A percentile compares a stretch with the other conserved stretches of the same genome.
Evolutionary conservation across 1,140 invertebrate species (phyloP).

Genomic region (Rhopalosiphum maidis): DNA sequence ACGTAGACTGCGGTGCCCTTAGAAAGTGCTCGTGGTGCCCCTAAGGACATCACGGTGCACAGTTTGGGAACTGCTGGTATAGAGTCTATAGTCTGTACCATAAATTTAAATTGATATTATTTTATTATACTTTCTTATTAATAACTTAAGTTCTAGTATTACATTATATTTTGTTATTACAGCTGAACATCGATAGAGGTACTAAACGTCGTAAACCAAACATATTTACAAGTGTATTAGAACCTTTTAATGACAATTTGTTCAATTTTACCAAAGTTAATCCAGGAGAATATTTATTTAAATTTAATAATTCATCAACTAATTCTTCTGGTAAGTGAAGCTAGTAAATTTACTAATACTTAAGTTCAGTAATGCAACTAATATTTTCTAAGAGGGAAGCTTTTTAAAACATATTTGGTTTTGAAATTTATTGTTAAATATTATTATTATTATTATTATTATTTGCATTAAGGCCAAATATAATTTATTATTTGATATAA

Average conservation of each 20-base stretch:
- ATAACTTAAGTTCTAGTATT: background rate
- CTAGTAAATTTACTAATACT: background rate
- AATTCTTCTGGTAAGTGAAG: constrained; percentile 3
- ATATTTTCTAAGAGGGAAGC: background rate
- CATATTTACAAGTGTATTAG: constrained; percentile 66
- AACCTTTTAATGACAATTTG: constrained; percentile 68
- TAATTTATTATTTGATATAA: background rate
- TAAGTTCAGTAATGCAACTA: background rate
- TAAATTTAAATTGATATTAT: background rate
- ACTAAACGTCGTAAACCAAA: constrained; percentile 70
- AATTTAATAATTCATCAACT: constrained; percentile 64
- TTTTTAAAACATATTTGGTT: background rate
- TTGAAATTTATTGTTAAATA: background rate
- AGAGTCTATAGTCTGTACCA: background rate
- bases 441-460: background rate
- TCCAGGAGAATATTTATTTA: constrained; percentile 68
- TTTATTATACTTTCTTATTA: background rate
- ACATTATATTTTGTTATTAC: constrained; percentile 51
- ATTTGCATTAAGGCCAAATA: background rate
- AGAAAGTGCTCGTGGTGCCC: too few relatives aligned
- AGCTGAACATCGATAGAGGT: constrained; percentile 73
- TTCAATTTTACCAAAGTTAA: constrained; percentile 76
- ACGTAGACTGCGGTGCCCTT: too few relatives aligned
- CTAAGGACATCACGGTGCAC: too few relatives aligned
- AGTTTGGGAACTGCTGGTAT: too few relatives aligned